Base-by-base conservation (phyloP, 2,888 invertebrate species). In the Scaeva pyrastri region DNA sequence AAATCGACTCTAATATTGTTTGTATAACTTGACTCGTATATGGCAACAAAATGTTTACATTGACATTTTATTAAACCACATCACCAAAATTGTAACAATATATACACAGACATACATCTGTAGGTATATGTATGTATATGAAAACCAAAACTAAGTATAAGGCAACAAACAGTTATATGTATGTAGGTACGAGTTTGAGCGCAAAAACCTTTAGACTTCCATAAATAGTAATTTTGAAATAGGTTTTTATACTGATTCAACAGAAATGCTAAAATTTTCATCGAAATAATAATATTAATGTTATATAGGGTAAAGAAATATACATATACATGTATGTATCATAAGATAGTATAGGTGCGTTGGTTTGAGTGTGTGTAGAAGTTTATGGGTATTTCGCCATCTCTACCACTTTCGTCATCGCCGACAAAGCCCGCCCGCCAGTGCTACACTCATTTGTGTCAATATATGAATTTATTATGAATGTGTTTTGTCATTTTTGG, bases 211-310 rank as follows among this genome's bases (percentile, higher is more conserved):
- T 86, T 66, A 75, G 41, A 75, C 41, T 39, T 16, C 66, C 77
- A 71, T 86, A 86, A 86, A 82, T 86, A 82, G 82, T 86, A 74
- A 86, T 82, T 86, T 86, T 77, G 82, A 82, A 82, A 86, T 86
- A 82, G 86, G 74, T 86, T 86, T 85, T 86, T 68, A 11, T 39
- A 86, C 86, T 86, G 86, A 86, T 71, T 86, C 86, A 73, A 82
- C 86, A 86, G 74, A 86, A 86, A 82, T 86, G 82, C 82, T 78
- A 74, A 86, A 86, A 77, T 86, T 81, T 77, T 74, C 77, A 82
- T 82, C 71, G 77, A 64, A 82, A 76, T 50, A 55, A 50, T 50
- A 39, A 50, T 64, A 74, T 79, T 84, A 79, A 80, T 75, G 48
- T 39, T 66, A 7, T 6, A 19, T 12, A 10, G 16, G 48, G 45